Conservation (phyloP, 2,113 vertebrate species). For the Urocolius indicus region DNA sequence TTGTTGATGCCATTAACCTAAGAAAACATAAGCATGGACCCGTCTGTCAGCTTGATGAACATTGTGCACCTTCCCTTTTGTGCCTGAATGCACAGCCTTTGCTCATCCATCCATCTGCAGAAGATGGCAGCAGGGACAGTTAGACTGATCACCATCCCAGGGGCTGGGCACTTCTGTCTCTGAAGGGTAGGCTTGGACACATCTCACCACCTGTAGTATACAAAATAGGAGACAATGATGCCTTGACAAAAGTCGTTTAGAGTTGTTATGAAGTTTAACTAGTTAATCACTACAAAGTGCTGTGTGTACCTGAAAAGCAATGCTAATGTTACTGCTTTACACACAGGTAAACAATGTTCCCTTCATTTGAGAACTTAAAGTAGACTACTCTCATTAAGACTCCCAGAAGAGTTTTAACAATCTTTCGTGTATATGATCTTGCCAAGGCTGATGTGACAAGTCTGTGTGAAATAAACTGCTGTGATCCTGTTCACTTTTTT, state of each 20-base stretch:
- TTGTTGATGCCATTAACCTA: background rate
- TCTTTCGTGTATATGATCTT: background rate
- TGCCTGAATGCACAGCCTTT: background rate
- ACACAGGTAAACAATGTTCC: background rate
- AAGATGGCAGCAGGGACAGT: background rate
- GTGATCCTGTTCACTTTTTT: background rate
- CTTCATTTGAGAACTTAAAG: background rate
- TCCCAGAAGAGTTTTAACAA: background rate
- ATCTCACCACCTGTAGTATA: background rate
- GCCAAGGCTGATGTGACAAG: background rate
- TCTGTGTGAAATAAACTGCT: background rate
- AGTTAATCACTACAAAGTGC: conserved; percentile 5
- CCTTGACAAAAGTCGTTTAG: background rate
- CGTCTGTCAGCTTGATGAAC: background rate
- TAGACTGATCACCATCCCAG: background rate
- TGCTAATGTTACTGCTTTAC: background rate
- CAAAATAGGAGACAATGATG: background rate
- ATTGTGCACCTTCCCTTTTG: background rate
- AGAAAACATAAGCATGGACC: background rate
- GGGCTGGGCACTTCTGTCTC: background rate
- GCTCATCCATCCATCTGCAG: background rate
- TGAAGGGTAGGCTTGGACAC: background rate
- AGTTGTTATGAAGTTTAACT: background rate
- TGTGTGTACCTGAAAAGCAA: background rate
- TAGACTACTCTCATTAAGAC: background rate